A percentile compares a stretch with the other conserved stretches of the same genome.
These are phyloP conservation scores for Caradrina clavipalpis DNA, from an alignment of 2,888 invertebrate species.

Conservation along the genomic window DNA sequence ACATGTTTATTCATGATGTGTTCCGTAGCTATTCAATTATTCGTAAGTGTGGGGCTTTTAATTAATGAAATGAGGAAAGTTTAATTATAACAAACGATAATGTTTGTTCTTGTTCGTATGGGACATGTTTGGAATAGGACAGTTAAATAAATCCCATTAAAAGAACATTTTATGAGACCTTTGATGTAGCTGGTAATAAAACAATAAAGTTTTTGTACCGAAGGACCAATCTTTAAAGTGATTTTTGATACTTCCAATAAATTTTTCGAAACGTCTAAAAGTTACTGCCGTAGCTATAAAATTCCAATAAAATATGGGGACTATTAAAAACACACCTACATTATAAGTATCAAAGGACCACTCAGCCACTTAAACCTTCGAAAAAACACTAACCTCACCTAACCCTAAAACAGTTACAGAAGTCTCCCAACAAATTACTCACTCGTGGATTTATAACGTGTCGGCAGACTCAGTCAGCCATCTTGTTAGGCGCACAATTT, in stretches of 20 bases:
- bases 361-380: constrained; percentile 23
- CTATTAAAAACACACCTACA: constrained; percentile 47
- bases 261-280: constrained; percentile 29
- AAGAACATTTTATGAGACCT: constrained; percentile 4
- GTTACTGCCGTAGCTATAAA: constrained; percentile 34
- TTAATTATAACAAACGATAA: constrained; percentile 63
- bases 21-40: constrained; percentile 55
- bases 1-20: constrained; percentile 62
- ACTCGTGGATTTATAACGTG: constrained; percentile 73
- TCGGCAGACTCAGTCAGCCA: constrained; percentile 64
- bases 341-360: constrained; percentile 16
- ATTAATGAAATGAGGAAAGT: constrained; percentile 59
- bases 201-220: constrained; percentile 6
- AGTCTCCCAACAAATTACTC: constrained; percentile 59
- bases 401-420: constrained; percentile 44
- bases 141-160: neutral
- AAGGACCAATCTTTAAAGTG: constrained; percentile 19
- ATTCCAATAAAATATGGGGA: constrained; percentile 32
- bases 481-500: constrained; percentile 75
- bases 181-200: constrained; percentile 18
- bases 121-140: constrained; percentile 21
- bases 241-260: constrained; percentile 21
- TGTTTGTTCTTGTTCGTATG: constrained; percentile 44
- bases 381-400: constrained; percentile 52
- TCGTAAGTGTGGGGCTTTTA: constrained; percentile 52